Conservation (phyloP, 2,113 vertebrate species). For the Dascyllus trimaculatus region DNA sequence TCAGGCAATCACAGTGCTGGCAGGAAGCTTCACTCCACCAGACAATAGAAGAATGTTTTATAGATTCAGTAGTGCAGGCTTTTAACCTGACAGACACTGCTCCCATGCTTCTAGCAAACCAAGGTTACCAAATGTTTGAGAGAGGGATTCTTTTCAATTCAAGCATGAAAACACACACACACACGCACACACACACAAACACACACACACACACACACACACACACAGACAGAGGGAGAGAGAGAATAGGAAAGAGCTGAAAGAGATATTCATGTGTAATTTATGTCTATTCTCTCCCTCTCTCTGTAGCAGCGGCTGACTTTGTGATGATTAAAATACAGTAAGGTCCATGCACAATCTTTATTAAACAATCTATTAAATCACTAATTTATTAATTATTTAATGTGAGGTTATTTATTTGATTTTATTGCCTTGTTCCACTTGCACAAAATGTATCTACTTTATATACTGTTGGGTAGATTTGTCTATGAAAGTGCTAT, state of each 20-base stretch:
- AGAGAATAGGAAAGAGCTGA: not conserved
- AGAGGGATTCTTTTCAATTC: slow-evolving; percentile 18
- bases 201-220: not conserved
- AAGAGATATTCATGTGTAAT: not conserved
- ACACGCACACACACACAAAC: not conserved
- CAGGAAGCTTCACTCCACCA: not conserved
- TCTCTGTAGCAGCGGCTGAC: not conserved
- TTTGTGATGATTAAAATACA: too few species aligned
- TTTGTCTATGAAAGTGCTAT: too few species aligned
- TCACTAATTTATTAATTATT: too few species aligned
- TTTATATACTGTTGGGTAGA: too few species aligned
- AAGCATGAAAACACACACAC: not conserved
- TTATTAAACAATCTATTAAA: too few species aligned
- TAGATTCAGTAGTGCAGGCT: not conserved
- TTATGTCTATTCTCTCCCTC: not conserved
- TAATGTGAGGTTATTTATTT: too few species aligned
- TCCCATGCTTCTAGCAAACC: not conserved
- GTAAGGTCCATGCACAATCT: too few species aligned
- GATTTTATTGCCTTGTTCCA: too few species aligned
- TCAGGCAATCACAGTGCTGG: not conserved
- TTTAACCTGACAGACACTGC: slow-evolving; percentile 10
- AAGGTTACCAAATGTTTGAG: slow-evolving; percentile 3
- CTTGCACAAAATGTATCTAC: too few species aligned
- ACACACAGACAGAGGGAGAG: too few species aligned
- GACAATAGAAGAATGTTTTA: not conserved